These are phyloP conservation scores for Buathra laborator DNA, from an alignment of 2,888 invertebrate species.

Conservation along the genomic window DNA sequence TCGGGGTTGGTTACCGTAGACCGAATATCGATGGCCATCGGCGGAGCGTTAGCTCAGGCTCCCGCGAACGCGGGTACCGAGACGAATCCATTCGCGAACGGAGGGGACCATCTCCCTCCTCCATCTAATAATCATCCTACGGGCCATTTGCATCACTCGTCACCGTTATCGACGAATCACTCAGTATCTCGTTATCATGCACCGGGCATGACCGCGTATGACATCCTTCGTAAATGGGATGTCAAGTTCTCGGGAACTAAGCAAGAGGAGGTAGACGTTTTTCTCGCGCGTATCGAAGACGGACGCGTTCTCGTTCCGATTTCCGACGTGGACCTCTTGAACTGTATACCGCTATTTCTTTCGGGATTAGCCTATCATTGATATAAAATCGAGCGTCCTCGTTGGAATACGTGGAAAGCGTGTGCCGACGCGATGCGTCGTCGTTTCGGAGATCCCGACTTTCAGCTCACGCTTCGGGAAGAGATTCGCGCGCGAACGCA, in stretches of 20 bases:
- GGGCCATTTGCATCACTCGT: not conserved
- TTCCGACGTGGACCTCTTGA: not conserved
- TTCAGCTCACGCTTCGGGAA: constrained; percentile 14
- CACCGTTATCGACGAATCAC: constrained; percentile 9
- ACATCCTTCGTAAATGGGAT: not conserved
- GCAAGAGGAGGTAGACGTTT: not conserved
- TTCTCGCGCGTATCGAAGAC: not conserved
- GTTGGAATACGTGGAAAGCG: not conserved
- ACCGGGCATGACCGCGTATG: constrained; percentile 1
- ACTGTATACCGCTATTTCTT: not conserved
- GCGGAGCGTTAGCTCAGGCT: no score
- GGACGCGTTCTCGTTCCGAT: not conserved
- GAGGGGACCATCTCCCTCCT: not conserved
- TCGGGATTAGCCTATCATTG: not conserved
- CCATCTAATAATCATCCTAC: no score
- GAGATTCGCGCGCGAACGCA: constrained; percentile 25
- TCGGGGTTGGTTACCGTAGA: no score
- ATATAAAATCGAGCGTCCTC: not conserved
- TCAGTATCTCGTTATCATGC: constrained; percentile 17
- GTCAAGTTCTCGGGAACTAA: not conserved
- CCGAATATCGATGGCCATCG: no score
- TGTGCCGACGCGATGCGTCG: not conserved
- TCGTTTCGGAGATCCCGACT: not conserved
- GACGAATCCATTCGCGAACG: not conserved
- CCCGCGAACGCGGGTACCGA: not conserved